A percentile compares a stretch with the other conserved stretches of the same genome.
Evolutionary conservation across 2,113 vertebrate genomes (phyloP).

Genomic region (Cacatua alba): DNA sequence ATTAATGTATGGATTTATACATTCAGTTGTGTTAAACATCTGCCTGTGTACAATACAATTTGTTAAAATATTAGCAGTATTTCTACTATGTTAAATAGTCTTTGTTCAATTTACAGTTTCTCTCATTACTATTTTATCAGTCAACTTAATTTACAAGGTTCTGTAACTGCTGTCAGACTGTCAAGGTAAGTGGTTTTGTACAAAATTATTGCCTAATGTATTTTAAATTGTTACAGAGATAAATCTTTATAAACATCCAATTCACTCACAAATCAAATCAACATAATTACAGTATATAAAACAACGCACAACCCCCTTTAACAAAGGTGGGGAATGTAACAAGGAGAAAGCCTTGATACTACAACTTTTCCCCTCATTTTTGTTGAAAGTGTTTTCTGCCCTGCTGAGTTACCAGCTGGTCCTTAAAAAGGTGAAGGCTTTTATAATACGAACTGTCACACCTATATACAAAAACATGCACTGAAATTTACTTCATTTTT

Average conservation of each 20-base stretch:
- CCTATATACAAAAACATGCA: not conserved
- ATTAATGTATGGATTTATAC: conserved; percentile 41
- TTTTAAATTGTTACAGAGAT: not conserved
- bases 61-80: conserved; percentile 1
- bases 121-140: not conserved
- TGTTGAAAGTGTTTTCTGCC: rapidly evolving
- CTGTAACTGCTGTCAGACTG: not conserved
- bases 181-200: not conserved
- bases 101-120: conserved; percentile 7
- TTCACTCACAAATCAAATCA: not conserved
- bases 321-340: not conserved
- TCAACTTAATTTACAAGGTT: conserved; percentile 59
- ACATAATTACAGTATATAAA: not conserved
- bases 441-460: not conserved
- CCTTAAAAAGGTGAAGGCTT: not conserved
- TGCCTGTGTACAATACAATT: not conserved
- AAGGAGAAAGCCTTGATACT: not conserved
- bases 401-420: not conserved
- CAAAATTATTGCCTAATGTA: not conserved
- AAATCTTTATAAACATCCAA: not conserved
- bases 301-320: not conserved
- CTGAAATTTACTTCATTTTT: not conserved
- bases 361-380: rapidly evolving
- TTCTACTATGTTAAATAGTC: conserved; percentile 47
- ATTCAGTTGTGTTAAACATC: conserved; percentile 40